These are phyloP conservation scores for Thinocorus orbignyianus DNA, from an alignment of 2,113 vertebrate genomes.

Conservation along the genomic window DNA sequence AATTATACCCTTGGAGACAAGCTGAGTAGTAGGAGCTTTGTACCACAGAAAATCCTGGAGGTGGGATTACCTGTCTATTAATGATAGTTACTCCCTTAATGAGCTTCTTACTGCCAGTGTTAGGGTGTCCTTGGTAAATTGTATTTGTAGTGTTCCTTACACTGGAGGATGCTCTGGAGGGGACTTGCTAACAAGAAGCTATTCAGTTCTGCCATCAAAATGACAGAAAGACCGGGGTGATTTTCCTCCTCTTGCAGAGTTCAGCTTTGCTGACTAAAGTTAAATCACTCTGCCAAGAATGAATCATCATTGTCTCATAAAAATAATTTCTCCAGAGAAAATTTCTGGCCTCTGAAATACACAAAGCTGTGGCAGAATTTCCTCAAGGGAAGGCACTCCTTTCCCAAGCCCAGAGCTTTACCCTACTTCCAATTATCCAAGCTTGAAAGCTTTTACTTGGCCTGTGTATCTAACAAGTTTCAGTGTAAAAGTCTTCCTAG, in stretches of 20 bases:
- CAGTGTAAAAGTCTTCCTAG: not conserved
- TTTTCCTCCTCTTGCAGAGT: not conserved
- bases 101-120: not conserved
- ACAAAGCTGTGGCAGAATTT: not conserved
- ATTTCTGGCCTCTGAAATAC: not conserved
- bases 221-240: not conserved
- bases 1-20: conserved; percentile 1
- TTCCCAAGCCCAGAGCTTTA: not conserved
- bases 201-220: not conserved
- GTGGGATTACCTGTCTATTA: conserved; percentile 19
- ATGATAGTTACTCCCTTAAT: not conserved
- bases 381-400: not conserved
- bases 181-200: not conserved
- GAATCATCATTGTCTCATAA: not conserved
- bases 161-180: not conserved
- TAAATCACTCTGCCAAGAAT: not conserved
- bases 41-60: conserved; percentile 21
- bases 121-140: conserved; percentile 13
- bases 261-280: conserved; percentile 26
- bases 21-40: not conserved
- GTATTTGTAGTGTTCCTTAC: not conserved
- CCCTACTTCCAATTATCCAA: not conserved
- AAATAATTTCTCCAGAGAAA: conserved; percentile 18
- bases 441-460: not conserved
- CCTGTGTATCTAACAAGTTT: not conserved